Base-by-base conservation (phyloP, 2,888 invertebrate species). In the Polydrusus pterygomalis region DNA sequence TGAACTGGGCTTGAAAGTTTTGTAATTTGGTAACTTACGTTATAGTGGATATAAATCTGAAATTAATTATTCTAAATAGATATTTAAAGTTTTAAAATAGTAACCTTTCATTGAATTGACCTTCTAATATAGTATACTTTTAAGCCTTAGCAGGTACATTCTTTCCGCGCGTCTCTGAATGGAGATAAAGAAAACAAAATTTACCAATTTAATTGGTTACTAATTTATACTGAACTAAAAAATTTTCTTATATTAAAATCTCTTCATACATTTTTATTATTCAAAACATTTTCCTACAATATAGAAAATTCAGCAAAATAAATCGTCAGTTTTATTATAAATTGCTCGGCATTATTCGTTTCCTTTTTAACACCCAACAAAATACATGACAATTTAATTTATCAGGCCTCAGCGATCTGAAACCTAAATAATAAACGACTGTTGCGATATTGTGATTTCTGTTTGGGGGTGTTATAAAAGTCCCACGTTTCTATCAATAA, bases 341-440 rank as follows among this genome's bases (percentile, higher is more conserved):
- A 56, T 34, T 34, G 34, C n/a, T 56, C 10, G 18, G 56, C 15
- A 56, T 56, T 56, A 34, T 56, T 56, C 34, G 56, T 56, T 34
- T 56, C 34, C 34, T 56, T 56, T 54, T 56, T 56, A 56, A 15
- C 56, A 15, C 34, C 56, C 56, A 56, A 56, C 56, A 56, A 56
- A 56, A 56, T 34, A 25, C 34, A 56, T 9, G 56, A 56, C 34
- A 74, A 74, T 75, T 75, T 64, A 51, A 54, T 75, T 75, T 75
- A 75, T 75, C 74, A 65, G 60, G 45, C 74, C 20, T 51, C 58
- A 63, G 64, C 69, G 69, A 75, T 75, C 74, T 75, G 45, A 30
- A 64, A 75, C 70, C 70, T 75, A 75, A 75, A 75, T 75, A 75
- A 75, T 75, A 45, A 65, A 75, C 64, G 70, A 75, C 64, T 64